Evolutionary conservation across 2,888 invertebrate species (phyloP), one percentile per base, ranked within the genome.

Genomic region (Polyploca ridens): DNA sequence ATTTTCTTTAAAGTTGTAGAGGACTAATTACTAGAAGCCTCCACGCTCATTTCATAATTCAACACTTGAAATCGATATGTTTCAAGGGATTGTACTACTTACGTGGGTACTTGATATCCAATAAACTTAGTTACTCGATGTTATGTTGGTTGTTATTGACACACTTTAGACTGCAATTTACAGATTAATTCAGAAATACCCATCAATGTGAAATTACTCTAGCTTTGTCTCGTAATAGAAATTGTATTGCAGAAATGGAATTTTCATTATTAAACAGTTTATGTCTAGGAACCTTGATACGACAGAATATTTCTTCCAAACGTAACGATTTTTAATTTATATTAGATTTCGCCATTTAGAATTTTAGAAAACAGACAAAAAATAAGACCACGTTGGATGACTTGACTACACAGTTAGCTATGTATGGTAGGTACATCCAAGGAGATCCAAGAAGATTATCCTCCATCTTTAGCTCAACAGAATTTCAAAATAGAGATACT

Each of bases 61-160:
- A 54, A 54, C 54, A 19, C 16, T 19, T 54, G 19, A 54, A 54
- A 54, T 54, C 54, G 19, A 54, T 54, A 54, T 19, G 54, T 19
- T 54, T 41, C 54, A 54, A 54, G 54, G 54, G 19, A 54, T 54
- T 54, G 19, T 54, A 54, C 5, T 54, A 46, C n/a, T 3, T 49
- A 16, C 3, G 16, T 49, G 10, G 46, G 11, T 19, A 54, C 54
- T 54, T 54, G 54, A 54, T 19, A 49, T 27, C 5, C 16, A 49
- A 16, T 19, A 16, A 41, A 13, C 13, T 41, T 13, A 41, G 41
- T 41, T 41, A 13, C 41, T 13, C 5, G 13, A 46, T 46, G 46
- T n/a, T 46, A 46, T 4, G n/a, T 3, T 44, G 44, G 38, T 38
- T 44, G 14, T 14, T 44, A 46, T 46, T 6, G 10, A 46, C 6